Conservation (phyloP, 2,113 vertebrate genomes). For the Callorhinus ursinus region DNA sequence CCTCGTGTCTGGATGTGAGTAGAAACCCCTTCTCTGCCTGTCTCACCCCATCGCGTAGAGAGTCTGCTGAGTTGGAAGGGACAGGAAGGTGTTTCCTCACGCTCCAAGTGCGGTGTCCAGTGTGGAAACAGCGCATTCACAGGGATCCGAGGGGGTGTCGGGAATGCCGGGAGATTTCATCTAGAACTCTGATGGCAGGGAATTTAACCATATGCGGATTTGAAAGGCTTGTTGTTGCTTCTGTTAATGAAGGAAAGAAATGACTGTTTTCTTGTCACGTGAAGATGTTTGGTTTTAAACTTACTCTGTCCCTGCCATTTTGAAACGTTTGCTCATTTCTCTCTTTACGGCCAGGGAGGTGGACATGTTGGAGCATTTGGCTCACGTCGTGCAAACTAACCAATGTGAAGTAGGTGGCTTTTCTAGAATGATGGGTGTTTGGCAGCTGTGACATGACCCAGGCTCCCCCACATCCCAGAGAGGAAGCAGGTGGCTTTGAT, state of each 20-base stretch:
- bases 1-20: background rate
- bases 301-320: background rate
- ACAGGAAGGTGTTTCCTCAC: background rate
- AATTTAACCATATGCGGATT: background rate
- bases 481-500: background rate
- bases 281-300: conserved; percentile 37
- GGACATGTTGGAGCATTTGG: background rate
- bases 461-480: background rate
- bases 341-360: background rate
- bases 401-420: background rate
- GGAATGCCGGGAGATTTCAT: background rate
- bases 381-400: background rate
- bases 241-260: background rate
- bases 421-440: background rate
- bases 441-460: background rate
- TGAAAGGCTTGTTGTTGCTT: background rate
- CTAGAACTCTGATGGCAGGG: background rate
- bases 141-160: background rate
- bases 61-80: background rate
- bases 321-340: conserved; percentile 49
- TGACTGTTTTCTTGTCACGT: background rate
- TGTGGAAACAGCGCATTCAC: background rate
- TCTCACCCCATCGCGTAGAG: background rate
- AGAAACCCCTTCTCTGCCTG: background rate
- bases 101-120: background rate